Base-by-base conservation (phyloP, 2,113 vertebrate species). In the Malurus alboscapulatus region DNA sequence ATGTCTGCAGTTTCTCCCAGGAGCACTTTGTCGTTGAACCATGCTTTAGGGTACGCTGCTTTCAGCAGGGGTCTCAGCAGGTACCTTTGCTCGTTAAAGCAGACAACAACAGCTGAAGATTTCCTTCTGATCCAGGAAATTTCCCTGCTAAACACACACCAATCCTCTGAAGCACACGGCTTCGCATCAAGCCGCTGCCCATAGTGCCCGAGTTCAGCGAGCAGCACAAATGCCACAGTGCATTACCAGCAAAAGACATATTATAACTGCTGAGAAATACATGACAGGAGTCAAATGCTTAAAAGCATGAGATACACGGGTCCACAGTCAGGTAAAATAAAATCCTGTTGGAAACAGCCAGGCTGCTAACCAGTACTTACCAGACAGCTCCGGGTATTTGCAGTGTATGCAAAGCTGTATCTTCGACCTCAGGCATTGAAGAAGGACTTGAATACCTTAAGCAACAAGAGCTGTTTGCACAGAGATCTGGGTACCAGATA, bases 151-250 rank as follows among this genome's bases (percentile, higher is more conserved):
- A 38, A 38, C 4, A 53, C 29, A 6, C 2, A 0, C 8, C 77
- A 54, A 3, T 9, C 38, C 75, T 84, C 76, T 58, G 9, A 65
- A 84, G 26, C 36, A 71, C 55, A 17, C 2, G 75, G 36, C 50
- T 85, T 27, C 58, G 21, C 27, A 29, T 18, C 25, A 45, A 57
- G 2, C 69, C 1, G 0, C 42, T 20, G 4, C 81, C 74, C 32
- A 3, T 0, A n/a, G n/a, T 1, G 27, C 26, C 0, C 1, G 7
- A 36, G 44, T 21, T 65, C 66, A 79, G 54, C 0, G 0, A 73
- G 67, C 24, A 19, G 76, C 11, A 50, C 36, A 79, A 84, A 42
- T 17, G 10, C 50, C 81, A 55, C 21, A 6, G 40, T 4, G 12
- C 6, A 17, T 50, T 34, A 63, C 42, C 53, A 50, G 62, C 9